Conservation (phyloP, 2,797 vertebrate genomes). For the Molossus alvarezi region DNA sequence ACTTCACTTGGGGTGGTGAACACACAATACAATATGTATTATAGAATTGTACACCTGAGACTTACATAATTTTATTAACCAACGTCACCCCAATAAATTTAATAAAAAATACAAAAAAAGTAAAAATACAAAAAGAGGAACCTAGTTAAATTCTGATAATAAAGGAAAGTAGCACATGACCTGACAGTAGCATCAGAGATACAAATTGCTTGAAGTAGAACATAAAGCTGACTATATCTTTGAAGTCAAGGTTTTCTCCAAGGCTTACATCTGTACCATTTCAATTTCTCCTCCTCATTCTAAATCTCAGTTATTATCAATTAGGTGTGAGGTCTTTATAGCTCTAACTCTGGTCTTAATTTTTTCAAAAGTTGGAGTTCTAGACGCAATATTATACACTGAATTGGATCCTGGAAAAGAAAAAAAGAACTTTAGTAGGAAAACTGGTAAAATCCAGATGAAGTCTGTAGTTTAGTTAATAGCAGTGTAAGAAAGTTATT, state of each 20-base stretch:
- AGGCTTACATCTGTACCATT: neutral
- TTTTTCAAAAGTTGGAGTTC: neutral
- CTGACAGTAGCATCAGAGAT: neutral
- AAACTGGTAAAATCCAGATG: neutral
- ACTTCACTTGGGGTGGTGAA: neutral
- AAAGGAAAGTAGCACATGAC: slow-evolving; percentile 31
- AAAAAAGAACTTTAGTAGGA: slow-evolving; percentile 22
- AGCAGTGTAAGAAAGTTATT: neutral
- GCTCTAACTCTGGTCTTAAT: neutral
- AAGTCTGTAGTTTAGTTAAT: slow-evolving; percentile 3
- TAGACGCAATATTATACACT: neutral
- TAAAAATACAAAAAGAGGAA: neutral
- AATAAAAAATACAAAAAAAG: neutral
- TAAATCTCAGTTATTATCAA: neutral
- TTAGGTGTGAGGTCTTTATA: slow-evolving; percentile 10
- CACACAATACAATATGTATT: neutral
- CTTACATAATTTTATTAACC: neutral
- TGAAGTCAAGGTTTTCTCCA: neutral
- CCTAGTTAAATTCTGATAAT: slow-evolving; percentile 2
- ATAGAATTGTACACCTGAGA: neutral
- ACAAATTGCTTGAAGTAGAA: slow-evolving; percentile 1
- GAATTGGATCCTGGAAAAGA: neutral
- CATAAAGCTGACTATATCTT: neutral
- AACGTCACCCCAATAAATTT: neutral
- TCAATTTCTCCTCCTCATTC: neutral